Evolutionary conservation across 2,888 invertebrate species (phyloP), one percentile per base, ranked within the genome.

Genomic region (Lymantria dispar): DNA sequence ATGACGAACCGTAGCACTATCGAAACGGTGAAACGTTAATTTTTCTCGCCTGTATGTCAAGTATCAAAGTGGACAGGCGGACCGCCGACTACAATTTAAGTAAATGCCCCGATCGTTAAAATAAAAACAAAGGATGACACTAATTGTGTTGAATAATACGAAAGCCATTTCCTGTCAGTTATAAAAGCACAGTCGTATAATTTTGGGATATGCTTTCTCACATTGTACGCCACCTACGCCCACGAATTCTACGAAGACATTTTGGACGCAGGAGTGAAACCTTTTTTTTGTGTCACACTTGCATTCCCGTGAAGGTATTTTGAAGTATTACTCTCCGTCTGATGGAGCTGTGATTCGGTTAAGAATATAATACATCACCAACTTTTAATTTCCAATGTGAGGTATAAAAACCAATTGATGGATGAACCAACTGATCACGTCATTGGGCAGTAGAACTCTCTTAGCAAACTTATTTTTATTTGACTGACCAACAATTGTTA

Each of bases 131-230:
- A 75, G 73, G 72, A 68, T 70, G 62, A 54, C 44, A 57, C 66
- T 61, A 71, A 71, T 74, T 74, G 68, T 69, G 64, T 71, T 54
- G 67, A 70, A 72, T 70, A 71, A 70, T 71, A 65, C 56, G 67
- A 62, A 61, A 66, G 55, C 73, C 71, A 70, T 73, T 74, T 71
- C 69, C 76, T 62, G 72, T 70, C 70, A 68, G 66, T 66, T 70
- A 68, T 76, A 72, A 74, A 78, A 58, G 73, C 64, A 69, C 72
- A 72, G 74, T 72, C 72, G 70, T 78, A 80, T 76, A 76, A 72
- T 76, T 81, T 81, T 77, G 64, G 78, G 74, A 76, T 81, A 74
- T 76, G 76, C 81, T 82, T 89, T 90, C 90, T 83, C 90, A 89
- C 90, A 87, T 76, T 78, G 58, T 49, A 60, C 71, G 56, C 72